Evolutionary conservation across 2,797 vertebrate genomes (phyloP).

Genomic region (Notolabrus celidotus): DNA sequence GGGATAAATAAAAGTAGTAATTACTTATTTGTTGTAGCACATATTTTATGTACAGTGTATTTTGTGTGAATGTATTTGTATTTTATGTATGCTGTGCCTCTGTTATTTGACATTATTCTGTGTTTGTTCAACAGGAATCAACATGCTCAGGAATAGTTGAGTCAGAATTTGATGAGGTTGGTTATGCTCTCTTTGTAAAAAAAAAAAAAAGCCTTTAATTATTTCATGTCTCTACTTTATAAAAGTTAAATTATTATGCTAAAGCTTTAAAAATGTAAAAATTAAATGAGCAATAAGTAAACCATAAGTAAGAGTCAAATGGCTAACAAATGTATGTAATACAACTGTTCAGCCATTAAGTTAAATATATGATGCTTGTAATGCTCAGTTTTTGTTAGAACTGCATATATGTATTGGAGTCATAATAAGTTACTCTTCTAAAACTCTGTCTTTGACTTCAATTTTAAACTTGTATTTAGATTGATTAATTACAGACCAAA

Average conservation of each 20-base stretch:
- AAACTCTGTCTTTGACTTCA: too few species aligned
- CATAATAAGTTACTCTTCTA: too few species aligned
- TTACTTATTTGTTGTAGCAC: background rate
- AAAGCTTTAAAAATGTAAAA: background rate
- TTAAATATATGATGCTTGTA: too few species aligned
- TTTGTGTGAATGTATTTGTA: background rate
- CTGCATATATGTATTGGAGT: too few species aligned
- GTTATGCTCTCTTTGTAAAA: background rate
- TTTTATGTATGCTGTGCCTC: too few species aligned
- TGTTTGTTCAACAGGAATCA: conserved; percentile 49
- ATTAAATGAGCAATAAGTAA: background rate
- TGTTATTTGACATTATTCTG: background rate
- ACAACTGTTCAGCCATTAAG: background rate
- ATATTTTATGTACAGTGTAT: background rate
- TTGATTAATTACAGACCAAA: too few species aligned
- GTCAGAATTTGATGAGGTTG: conserved; percentile 73
- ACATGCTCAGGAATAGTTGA: conserved; percentile 57
- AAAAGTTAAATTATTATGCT: background rate
- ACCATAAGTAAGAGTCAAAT: background rate
- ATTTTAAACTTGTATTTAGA: too few species aligned
- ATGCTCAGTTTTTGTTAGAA: background rate
- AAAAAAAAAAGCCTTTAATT: background rate
- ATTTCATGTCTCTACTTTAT: background rate
- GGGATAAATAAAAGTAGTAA: background rate
- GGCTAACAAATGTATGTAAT: background rate